Evolutionary conservation across 1,140 invertebrate genomes (phyloP), one percentile per base, ranked within the genome.

Genomic region (Tetramorium alpestre): DNA sequence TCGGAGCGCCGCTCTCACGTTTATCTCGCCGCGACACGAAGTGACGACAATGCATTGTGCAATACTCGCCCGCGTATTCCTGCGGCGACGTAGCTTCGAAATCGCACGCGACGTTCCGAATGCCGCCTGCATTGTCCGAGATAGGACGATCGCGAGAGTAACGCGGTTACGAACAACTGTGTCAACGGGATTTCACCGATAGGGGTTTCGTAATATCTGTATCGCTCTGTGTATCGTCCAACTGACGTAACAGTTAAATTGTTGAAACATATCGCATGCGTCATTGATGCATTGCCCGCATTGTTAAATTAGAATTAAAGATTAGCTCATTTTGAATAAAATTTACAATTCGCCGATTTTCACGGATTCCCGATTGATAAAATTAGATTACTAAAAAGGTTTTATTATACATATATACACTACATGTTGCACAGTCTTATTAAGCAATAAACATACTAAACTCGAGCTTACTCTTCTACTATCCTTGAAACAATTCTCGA

Each of bases 11-110:
- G 58, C 38, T 22, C 13, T 73, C 13, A 22, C 54, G 7, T 82
- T 73, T 73, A 82, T 82, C 54, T 82, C 41, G 28, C 16, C 54
- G 25, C 80, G 8, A 62, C 41, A 72, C 38, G 64, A 69, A 51
- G 64, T 8, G 49, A 51, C 62, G 25, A 82, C 67, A 72, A 60
- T 47, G 54, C 67, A 38, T 60, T 75, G 54, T 56, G 69, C 54
- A 84, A 84, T 60, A 44, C 41, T 58, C 28, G 62, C 11, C 25
- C 22, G 62, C 22, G 38, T 56, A 49, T 80, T 80, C 49, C 76
- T 62, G 62, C 51, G 51, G 41, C 67, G 38, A 60, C 10, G 44
- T 54, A 72, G 69, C 25, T 44, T 73, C 69, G 54, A 44, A 69
- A 60, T 75, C 67, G 33, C 64, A 38, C n/a, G 77, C 33, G 38